Base-by-base conservation (phyloP, 1,140 invertebrate genomes). In the Euwallacea fornicatus region DNA sequence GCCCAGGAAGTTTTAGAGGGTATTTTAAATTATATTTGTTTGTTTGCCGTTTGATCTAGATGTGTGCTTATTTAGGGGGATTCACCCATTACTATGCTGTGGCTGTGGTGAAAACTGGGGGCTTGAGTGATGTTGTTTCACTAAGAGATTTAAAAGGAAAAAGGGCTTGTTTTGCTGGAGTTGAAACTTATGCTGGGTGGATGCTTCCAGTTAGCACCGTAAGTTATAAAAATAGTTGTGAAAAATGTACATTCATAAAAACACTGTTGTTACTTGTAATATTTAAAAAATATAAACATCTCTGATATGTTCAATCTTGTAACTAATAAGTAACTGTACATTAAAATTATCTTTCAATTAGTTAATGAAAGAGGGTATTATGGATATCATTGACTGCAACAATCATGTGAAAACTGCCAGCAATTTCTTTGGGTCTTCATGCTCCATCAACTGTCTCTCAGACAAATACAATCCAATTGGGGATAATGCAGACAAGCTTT, bases 391-490 rank as follows among this genome's bases (percentile, higher is more conserved):
- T 42, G 93, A 96, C 80, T 99, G 97, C 78, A 98, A 99, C 77
- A 98, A 98, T 83, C 93, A 98, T 80, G 93, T 98, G 0, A 97
- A 98, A 82, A 93, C 94, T 4, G 91, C 95, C 0, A 92, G 93
- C 8, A 88, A 91, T 71, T 98, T 89, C 80, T 98, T 98, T 81
- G 91, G 92, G 6, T 86, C 88, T 59, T 96, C 95, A 60, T 99
- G 97, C 84, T 94, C 96, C 15, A 93, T 96, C 0, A 97, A 97
- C 81, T 93, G 95, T 0, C 82, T 98, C 10, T 88, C 91, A 43
- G 91, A 96, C 78, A 93, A 94, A 82, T 95, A 97, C 78, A 99
- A 98, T 86, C 96, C 96, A 41, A 91, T 97, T 78, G 96, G 94
- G 85, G 88, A 89, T 76, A 89, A 89, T 78, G 87, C 88, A 13